phyloP scores from a whole-genome alignment of 2,888 invertebrate species.

The Andrena bucephala region DNA sequence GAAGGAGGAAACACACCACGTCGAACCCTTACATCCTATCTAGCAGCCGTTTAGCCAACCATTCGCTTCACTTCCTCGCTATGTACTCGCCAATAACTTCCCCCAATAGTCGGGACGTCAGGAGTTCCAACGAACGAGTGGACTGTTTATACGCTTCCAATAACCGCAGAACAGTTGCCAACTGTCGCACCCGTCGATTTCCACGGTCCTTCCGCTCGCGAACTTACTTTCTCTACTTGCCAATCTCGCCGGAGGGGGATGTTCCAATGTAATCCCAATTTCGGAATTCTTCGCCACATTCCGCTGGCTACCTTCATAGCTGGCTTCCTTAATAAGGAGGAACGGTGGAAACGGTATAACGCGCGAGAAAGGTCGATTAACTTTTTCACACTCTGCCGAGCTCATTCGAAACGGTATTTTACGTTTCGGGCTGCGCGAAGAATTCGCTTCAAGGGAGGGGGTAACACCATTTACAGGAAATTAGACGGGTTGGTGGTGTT shows the following conservation, averaged over 20 bases:
- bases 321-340: conserved; percentile 54
- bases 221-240: conserved; percentile 72
- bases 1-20: conserved; percentile 29
- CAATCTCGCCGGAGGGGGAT: conserved; percentile 50
- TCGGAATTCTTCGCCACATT: conserved; percentile 62
- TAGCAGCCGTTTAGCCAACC: conserved; percentile 57
- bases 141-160: conserved; percentile 68
- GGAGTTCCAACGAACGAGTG: conserved; percentile 63
- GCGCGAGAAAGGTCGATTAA: conserved; percentile 33
- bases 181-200: conserved; percentile 78
- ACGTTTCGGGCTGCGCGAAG: conserved; percentile 5
- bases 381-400: conserved; percentile 24
- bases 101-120: conserved; percentile 72
- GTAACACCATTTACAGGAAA: not conserved
- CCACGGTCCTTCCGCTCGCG: conserved; percentile 66
- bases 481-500: not conserved
- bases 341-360: not conserved
- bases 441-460: not conserved
- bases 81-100: conserved; percentile 69
- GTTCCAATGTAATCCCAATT: conserved; percentile 64
- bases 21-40: conserved; percentile 33
- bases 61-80: conserved; percentile 46
- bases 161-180: conserved; percentile 79
- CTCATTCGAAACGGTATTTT: conserved; percentile 21
- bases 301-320: conserved; percentile 35